A percentile compares a stretch with the other conserved stretches of the same genome.
Conservation (phyloP, 2,113 vertebrate species). For the Theristicus caerulescens region DNA sequence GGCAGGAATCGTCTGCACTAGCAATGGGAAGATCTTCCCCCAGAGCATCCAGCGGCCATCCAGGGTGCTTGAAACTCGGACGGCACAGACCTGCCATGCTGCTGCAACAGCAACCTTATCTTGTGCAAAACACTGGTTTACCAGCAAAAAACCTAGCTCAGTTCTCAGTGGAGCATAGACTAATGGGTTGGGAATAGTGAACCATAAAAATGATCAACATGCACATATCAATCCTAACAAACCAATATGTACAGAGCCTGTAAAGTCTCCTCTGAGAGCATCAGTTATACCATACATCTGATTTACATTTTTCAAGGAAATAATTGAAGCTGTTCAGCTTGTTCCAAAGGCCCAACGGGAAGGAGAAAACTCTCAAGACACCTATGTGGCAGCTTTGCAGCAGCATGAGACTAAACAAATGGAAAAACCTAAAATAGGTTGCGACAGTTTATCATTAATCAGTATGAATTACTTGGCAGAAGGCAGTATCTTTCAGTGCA, state of each 20-base stretch:
- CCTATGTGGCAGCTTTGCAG: conserved; percentile 13
- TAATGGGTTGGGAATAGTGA: background rate
- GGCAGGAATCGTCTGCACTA: background rate
- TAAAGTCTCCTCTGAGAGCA: conserved; percentile 38
- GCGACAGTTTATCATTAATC: conserved; percentile 48
- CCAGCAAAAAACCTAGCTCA: background rate
- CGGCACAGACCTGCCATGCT: background rate
- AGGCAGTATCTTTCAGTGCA: conserved; percentile 12
- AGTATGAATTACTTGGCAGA: conserved; percentile 51
- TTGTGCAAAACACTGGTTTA: background rate
- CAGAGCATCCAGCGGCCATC: background rate
- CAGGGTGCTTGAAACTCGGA: background rate
- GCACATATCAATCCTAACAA: background rate
- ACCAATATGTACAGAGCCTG: background rate
- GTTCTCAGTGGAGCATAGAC: background rate
- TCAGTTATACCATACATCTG: background rate
- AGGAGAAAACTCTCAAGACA: conserved; percentile 26
- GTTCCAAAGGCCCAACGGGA: background rate
- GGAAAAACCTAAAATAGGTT: conserved; percentile 56
- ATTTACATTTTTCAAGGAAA: conserved; percentile 45
- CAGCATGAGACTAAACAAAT: conserved; percentile 57
- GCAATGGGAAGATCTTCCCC: background rate
- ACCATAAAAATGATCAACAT: background rate
- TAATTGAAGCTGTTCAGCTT: conserved; percentile 21
- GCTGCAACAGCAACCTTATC: background rate